Base-by-base conservation (phyloP, 37 sponge, comb jelly and placozoan genomes). In the Mnemiopsis leidyi region DNA sequence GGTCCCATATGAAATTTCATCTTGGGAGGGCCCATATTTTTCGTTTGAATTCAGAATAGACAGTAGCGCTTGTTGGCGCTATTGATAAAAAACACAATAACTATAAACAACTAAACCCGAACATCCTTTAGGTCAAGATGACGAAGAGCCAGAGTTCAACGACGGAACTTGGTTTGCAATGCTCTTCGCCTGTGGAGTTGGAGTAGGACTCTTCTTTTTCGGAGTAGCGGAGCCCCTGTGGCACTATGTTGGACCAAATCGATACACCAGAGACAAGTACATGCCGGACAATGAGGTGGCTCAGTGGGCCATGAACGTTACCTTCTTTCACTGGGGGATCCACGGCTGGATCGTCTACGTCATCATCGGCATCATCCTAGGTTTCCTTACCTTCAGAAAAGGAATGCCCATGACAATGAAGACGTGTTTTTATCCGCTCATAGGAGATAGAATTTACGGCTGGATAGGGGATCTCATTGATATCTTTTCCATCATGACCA, bases 301-400 rank as follows among this genome's bases (percentile, higher is more conserved):
- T 38, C 82, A 79, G 82, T 36, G 38, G 37, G 82, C 82, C 13
- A 79, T 79, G 38, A 79, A 79, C 82, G 2, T 79, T 1, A 79
- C 82, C 35, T 34, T 26, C 37, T 79, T 79, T 29, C 82, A 79
- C 82, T 79, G 82, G 82, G 82, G 82, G 20, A 20, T 79, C 23
- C 82, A 79, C 82, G 82, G 82, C 82, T 79, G 82, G 82, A 26
- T 79, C 7, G 82, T 79, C 3, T 79, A 79, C 35, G 82, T 79
- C 38, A 36, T 79, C 38, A 38, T 79, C 38, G 82, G 82, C 82
- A 79, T 79, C 38, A 34, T 79, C 5, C 31, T 79, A 21, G 82
- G 82, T 0, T 36, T 79, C 82, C 31, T 79, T 36, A 21, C 82
- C 31, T 79, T 31, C 79, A 79, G 82, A 38, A 79, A 79, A 38